These are phyloP conservation scores for Melanotaenia maccullochi DNA, from an alignment of 2,797 vertebrate genomes.

Conservation along the genomic window DNA sequence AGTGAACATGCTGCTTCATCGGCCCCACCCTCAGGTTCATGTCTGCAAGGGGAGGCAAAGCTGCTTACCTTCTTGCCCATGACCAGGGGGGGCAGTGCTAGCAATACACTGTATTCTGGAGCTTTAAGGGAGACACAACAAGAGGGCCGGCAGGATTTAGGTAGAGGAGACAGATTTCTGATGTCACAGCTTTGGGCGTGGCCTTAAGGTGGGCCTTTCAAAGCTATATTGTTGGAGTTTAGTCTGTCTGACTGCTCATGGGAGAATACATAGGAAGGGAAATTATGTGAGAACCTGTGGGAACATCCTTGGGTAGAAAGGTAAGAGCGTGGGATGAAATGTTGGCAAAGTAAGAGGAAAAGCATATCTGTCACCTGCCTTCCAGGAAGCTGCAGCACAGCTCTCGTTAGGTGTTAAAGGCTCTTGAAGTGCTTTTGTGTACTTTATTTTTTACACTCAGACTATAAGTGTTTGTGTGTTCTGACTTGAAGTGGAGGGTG, in stretches of 20 bases:
- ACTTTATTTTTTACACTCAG: conserved; percentile 16
- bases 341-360: conserved; percentile 49
- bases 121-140: conserved; percentile 41
- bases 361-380: conserved; percentile 64
- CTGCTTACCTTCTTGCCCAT: conserved; percentile 82
- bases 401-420: background rate
- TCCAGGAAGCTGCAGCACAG: conserved; percentile 12
- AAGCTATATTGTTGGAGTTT: conserved; percentile 35
- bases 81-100: conserved; percentile 66
- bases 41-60: conserved; percentile 74
- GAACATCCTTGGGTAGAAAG: conserved; percentile 52
- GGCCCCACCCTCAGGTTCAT: conserved; percentile 68
- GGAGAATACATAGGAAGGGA: conserved; percentile 62
- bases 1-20: conserved; percentile 18
- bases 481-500: conserved; percentile 57
- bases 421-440: conserved; percentile 10
- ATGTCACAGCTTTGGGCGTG: conserved; percentile 77
- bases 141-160: conserved; percentile 56
- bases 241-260: conserved; percentile 60
- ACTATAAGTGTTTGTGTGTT: conserved; percentile 43
- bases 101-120: conserved; percentile 32
- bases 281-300: conserved; percentile 52
- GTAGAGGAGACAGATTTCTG: conserved; percentile 64
- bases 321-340: conserved; percentile 74
- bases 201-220: conserved; percentile 71